A percentile compares a stretch with the other conserved stretches of the same genome.
phyloP scores from a whole-genome alignment of 2,113 vertebrate genomes.

The Brachyhypopomus occidentalis region DNA sequence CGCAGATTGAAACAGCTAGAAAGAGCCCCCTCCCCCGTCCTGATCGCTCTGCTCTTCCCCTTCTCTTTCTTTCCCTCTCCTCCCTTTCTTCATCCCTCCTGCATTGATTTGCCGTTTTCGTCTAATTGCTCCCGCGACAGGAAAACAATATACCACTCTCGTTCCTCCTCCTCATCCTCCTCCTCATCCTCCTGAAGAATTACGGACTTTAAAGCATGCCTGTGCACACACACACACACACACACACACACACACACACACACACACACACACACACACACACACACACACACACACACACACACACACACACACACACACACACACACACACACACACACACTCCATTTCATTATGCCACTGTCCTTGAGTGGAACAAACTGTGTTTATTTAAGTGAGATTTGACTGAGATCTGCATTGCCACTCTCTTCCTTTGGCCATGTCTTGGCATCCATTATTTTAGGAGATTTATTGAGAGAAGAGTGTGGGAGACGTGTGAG shows the following conservation, averaged over 20 bases:
- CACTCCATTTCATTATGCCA: no score
- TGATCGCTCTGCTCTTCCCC: constrained; percentile 11
- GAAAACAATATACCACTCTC: constrained; percentile 43
- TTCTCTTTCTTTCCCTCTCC: not conserved
- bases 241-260: not conserved
- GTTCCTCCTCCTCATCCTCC: constrained; percentile 36
- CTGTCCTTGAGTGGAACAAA: no score
- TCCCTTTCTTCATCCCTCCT: not conserved
- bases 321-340: no score
- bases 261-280: no score
- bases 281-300: no score
- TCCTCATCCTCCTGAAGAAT: constrained; percentile 9
- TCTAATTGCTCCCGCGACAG: constrained; percentile 53
- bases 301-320: no score
- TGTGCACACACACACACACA: not conserved
- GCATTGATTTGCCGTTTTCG: constrained; percentile 50
- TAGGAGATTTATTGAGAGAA: no score
- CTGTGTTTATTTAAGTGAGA: no score
- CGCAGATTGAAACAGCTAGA: constrained; percentile 22
- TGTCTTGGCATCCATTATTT: no score
- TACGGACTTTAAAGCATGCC: not conserved
- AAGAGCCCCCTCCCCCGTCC: not conserved
- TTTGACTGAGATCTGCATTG: no score
- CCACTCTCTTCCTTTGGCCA: no score
- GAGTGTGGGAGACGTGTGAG: no score